Conservation (phyloP, 2,797 vertebrate species). For the Takifugu rubripes region DNA sequence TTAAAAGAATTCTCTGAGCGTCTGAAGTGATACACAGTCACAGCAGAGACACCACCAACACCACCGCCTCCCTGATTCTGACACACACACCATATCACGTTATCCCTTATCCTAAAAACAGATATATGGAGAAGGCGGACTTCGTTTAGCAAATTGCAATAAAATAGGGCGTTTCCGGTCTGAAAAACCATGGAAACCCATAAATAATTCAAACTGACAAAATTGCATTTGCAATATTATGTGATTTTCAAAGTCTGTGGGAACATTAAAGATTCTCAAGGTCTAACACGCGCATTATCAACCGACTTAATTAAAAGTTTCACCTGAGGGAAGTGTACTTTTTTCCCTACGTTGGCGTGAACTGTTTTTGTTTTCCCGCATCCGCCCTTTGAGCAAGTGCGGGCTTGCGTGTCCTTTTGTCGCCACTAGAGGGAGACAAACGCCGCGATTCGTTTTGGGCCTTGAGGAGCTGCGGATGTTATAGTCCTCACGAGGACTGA, state of each 20-base stretch:
- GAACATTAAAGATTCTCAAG: neutral
- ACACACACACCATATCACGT: constrained; percentile 31
- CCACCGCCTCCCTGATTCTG: constrained; percentile 33
- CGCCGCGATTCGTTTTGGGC: constrained; percentile 17
- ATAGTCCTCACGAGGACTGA: no score
- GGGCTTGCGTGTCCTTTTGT: neutral
- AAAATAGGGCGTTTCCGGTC: no score
- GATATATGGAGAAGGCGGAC: neutral
- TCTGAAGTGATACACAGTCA: constrained; percentile 59
- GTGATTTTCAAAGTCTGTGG: neutral
- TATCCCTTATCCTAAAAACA: constrained; percentile 1
- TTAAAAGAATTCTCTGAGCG: constrained; percentile 53
- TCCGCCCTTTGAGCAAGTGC: neutral
- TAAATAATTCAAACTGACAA: no score
- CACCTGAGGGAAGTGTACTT: no score
- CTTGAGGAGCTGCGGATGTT: no score
- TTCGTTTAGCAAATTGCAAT: neutral
- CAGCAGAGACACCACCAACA: constrained; percentile 25
- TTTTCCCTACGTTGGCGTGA: no score
- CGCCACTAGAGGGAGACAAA: constrained; percentile 45
- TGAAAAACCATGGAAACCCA: no score
- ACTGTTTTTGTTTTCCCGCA: neutral
- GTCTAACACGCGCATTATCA: no score
- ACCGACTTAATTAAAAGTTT: no score
- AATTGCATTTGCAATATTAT: neutral